phyloP scores from a whole-genome alignment of 1,140 invertebrate genomes.

The Cydia pomonella region DNA sequence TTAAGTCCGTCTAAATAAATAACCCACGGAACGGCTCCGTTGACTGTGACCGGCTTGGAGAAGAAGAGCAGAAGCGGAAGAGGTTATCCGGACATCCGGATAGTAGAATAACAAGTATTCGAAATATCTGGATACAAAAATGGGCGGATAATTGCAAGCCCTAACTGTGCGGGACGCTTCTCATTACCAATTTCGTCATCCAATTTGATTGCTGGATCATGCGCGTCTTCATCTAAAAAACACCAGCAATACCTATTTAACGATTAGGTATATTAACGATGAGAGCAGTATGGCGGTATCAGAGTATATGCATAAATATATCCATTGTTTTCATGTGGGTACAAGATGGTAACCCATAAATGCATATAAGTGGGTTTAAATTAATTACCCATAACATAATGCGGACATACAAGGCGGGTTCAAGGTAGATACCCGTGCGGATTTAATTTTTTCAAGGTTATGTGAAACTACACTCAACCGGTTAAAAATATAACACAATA shows the following conservation, averaged over 20 bases:
- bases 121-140: no score
- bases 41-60: no score
- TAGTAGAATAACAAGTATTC: no score
- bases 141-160: no score
- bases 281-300: no score
- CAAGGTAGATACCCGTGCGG: background rate
- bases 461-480: background rate
- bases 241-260: background rate
- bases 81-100: no score
- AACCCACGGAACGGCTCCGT: no score
- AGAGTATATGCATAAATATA: background rate
- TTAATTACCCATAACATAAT: background rate
- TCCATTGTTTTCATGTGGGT: background rate
- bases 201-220: background rate
- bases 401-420: background rate
- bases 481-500: background rate
- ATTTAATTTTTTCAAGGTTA: background rate
- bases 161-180: no score
- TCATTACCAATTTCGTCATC: background rate
- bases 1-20: no score
- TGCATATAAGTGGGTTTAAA: background rate
- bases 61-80: no score
- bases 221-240: background rate
- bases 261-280: background rate
- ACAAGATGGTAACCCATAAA: background rate